Base-by-base conservation (phyloP, 2,797 vertebrate genomes). In the Fratercula arctica region DNA sequence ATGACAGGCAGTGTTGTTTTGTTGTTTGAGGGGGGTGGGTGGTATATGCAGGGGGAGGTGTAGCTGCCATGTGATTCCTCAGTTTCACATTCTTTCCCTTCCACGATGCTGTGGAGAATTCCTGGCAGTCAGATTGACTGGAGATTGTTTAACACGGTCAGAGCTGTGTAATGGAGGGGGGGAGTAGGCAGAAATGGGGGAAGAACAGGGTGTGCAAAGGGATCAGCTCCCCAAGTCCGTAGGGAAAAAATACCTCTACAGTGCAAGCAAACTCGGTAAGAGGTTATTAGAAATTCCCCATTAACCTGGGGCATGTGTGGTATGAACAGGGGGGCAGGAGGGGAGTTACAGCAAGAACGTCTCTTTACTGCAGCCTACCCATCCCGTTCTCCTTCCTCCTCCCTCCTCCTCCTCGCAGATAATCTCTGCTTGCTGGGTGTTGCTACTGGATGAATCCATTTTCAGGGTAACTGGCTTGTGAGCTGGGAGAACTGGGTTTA, bases 1-100 rank as follows among this genome's bases (percentile, higher is more conserved):
- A 97, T 97, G 97, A 93, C 93, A 94, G 87, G 88, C 96, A 64
- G 70, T 33, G 89, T 93, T 96, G 90, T 92, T 98, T 98, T 98
- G 97, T 98, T 98, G 96, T 94, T 93, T 93, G 97, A 92, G 96
- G 92, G 63, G 77, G 63, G 90, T 90, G 95, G 85, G 89, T 91
- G 88, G 80, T 89, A 83, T 88, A 91, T 70, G 85, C 54, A 92
- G 46, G 76, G 79, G 86, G 95, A 96, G 92, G 89, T 90, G 70
- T 90, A 95, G 87, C 90, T 95, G 95, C 88, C 87, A 86, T 93
- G 76, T 94, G 97, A 96, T 91, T 94, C 91, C 89, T 91, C 82
- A 50, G 37, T 80, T 93, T 95, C 87, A 28, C 94, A 92, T 97
- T 96, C 83, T 78, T 97, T 96, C 89, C 90, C 87, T 94, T 94